Evolutionary conservation across 2,113 vertebrate species (phyloP).

Genomic region (Archilochus colubris): DNA sequence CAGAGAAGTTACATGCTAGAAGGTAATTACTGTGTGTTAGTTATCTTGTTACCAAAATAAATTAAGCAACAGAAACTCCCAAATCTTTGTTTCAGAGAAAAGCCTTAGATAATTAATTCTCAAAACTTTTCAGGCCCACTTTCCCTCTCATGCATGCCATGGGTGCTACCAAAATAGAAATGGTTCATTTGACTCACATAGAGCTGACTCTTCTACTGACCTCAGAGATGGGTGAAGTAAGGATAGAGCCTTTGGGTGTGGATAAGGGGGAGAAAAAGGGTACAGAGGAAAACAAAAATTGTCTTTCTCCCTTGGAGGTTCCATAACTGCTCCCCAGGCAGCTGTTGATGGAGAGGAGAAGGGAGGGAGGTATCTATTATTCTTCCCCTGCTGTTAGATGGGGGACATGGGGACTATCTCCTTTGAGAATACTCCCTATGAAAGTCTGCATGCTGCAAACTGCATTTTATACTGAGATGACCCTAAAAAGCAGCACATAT

Average conservation of each 20-base stretch:
- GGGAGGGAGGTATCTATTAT: neutral
- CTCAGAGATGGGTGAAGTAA: neutral
- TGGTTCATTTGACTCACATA: neutral
- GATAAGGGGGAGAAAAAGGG: neutral
- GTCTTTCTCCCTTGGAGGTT: neutral
- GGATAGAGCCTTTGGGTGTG: accelerated
- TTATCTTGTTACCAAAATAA: neutral
- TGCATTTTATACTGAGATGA: neutral
- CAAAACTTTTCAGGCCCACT: neutral
- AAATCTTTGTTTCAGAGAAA: neutral
- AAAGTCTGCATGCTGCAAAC: neutral
- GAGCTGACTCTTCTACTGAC: neutral
- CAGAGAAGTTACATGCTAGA: neutral
- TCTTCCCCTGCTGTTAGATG: neutral
- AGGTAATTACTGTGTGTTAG: neutral
- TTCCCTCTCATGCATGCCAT: accelerated
- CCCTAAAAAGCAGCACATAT: accelerated
- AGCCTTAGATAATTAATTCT: neutral
- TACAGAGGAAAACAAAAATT: neutral
- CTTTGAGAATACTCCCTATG: neutral
- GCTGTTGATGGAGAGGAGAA: neutral
- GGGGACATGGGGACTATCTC: neutral
- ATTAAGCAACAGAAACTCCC: neutral
- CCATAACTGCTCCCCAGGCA: accelerated
- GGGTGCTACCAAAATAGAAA: neutral